A percentile compares a stretch with the other conserved stretches of the same genome.
Conservation (phyloP, 1,140 invertebrate genomes). For the Reticulitermes speratus region DNA sequence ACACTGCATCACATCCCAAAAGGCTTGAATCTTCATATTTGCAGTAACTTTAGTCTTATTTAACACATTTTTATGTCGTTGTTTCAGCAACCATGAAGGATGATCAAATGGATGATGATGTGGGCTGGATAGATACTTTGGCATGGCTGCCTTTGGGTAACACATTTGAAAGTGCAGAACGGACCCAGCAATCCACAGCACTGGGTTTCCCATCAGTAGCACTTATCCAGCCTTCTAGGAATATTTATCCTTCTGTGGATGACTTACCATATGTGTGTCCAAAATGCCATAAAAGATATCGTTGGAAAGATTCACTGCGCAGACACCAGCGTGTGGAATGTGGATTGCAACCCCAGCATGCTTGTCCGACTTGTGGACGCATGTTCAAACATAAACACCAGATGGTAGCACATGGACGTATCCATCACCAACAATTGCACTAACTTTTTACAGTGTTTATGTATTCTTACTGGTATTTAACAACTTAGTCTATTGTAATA, state of each 20-base stretch:
- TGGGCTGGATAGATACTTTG: not conserved
- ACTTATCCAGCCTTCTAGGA: not conserved
- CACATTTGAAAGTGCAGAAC: not conserved
- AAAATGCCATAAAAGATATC: constrained; percentile 52
- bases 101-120: not conserved
- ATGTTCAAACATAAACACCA: constrained; percentile 46
- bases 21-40: too few species aligned
- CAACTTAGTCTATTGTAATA: not conserved
- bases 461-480: not conserved
- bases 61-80: not conserved
- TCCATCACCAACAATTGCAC: not conserved
- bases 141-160: not conserved
- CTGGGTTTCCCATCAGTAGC: not conserved
- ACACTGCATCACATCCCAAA: too few species aligned
- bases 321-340: constrained; percentile 58
- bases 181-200: not conserved
- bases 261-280: constrained; percentile 38
- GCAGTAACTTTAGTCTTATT: too few species aligned
- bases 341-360: constrained; percentile 55
- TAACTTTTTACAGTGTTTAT: not conserved
- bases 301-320: constrained; percentile 51
- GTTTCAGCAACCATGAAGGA: not conserved
- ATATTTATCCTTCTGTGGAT: not conserved
- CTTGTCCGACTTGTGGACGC: constrained; percentile 40
- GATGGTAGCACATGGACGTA: constrained; percentile 40